Conservation (phyloP, 2,113 vertebrate genomes). For the Vimba vimba region DNA sequence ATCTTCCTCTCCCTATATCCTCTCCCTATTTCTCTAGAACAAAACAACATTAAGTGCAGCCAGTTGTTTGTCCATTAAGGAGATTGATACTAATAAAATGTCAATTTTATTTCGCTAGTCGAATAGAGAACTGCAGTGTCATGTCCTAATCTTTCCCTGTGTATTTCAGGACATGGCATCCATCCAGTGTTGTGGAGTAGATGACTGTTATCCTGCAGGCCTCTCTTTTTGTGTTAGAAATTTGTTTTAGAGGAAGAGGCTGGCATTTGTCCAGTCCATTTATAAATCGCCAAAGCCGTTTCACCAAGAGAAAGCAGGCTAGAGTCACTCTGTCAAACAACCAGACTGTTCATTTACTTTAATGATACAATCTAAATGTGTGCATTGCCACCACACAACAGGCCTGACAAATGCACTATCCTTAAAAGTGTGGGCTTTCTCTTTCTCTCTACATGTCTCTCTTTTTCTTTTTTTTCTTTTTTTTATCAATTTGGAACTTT, state of each 20-base stretch:
- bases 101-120: not conserved
- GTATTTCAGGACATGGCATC: not conserved
- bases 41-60: not conserved
- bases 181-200: not conserved
- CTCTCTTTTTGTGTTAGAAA: slow-evolving; percentile 1
- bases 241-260: not conserved
- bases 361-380: not conserved
- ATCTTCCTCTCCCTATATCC: not conserved
- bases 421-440: not conserved
- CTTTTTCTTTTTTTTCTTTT: no score
- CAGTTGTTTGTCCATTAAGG: not conserved
- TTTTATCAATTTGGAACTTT: no score
- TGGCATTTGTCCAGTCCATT: not conserved
- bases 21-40: not conserved
- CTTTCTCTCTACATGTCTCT: no score
- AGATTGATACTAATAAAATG: not conserved
- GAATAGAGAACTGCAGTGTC: not conserved
- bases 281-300: not conserved
- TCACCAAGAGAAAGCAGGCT: not conserved
- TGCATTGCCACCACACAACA: not conserved
- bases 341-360: not conserved
- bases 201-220: not conserved
- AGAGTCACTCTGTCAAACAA: not conserved
- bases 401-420: not conserved
- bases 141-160: not conserved